Evolutionary conservation across 2,113 vertebrate genomes (phyloP).

Genomic region (Martes martes): DNA sequence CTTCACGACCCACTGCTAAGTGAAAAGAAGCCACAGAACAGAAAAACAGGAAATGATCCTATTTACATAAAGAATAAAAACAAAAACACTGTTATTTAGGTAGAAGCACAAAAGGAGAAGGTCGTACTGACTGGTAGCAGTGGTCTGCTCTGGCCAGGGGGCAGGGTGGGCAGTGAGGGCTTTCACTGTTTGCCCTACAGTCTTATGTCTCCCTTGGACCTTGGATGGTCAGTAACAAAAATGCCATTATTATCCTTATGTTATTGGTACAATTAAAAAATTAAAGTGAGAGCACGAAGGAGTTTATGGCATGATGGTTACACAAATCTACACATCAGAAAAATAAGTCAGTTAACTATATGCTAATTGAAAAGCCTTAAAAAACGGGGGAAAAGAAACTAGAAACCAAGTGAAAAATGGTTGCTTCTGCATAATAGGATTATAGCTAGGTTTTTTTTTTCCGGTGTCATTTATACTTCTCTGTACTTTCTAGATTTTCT

Average conservation of each 20-base stretch:
- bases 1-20: not conserved
- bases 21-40: not conserved
- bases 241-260: not conserved
- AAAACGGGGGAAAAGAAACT: not conserved
- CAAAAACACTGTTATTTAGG: not conserved
- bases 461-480: not conserved
- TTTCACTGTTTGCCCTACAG: accelerated
- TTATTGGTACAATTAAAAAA: not conserved
- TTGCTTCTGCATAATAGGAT: not conserved
- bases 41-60: not conserved
- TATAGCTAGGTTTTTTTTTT: not conserved
- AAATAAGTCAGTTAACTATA: not conserved
- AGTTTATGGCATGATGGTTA: not conserved
- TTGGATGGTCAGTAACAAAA: not conserved
- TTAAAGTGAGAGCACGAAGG: not conserved
- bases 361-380: not conserved
- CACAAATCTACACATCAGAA: not conserved
- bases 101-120: not conserved
- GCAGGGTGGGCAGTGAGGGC: accelerated
- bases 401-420: not conserved
- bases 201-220: not conserved
- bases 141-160: too few relatives aligned
- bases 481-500: not conserved
- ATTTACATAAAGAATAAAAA: not conserved
- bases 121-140: not conserved